Percentiles rank a stretch among this genome's conserved stretches.
These are phyloP conservation scores for Eristalis pertinax DNA, from an alignment of 2,888 invertebrate species.

Conservation along the genomic window DNA sequence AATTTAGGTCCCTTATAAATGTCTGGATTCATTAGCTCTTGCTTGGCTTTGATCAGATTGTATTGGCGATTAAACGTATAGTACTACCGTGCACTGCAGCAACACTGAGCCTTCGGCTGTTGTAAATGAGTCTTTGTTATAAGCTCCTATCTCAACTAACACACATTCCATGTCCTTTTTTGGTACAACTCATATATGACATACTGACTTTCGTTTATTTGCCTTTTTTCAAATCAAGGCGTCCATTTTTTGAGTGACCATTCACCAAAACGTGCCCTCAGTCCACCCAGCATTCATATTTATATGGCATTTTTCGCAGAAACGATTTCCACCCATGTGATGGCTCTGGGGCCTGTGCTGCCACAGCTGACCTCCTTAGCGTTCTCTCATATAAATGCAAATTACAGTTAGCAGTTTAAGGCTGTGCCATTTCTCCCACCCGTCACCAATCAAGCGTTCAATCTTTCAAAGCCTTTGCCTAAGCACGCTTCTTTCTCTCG, in stretches of 20 bases:
- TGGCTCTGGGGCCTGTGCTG: background rate
- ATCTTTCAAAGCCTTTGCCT: conserved; percentile 32
- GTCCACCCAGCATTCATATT: background rate
- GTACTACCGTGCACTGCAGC: too few relatives aligned
- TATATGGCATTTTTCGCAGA: background rate
- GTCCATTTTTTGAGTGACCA: background rate
- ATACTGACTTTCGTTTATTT: too few relatives aligned
- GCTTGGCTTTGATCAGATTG: too few relatives aligned
- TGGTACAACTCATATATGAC: too few relatives aligned
- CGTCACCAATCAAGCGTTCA: conserved; percentile 45
- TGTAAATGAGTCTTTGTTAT: too few relatives aligned
- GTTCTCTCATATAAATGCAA: conserved; percentile 36
- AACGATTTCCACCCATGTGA: background rate
- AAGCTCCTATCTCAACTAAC: too few relatives aligned
- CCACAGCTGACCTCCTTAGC: conserved; percentile 38
- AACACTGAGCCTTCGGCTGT: too few relatives aligned
- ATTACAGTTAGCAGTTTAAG: conserved; percentile 57
- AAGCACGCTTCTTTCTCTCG: conserved; percentile 27
- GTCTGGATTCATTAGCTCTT: too few relatives aligned
- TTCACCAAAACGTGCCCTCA: background rate
- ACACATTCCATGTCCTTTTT: too few relatives aligned
- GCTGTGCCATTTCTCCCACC: conserved; percentile 29
- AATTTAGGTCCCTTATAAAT: too few relatives aligned
- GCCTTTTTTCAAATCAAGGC: background rate
- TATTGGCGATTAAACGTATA: too few relatives aligned